Evolutionary conservation across 2,888 invertebrate species (phyloP).

Genomic region (Spilarctia lutea): DNA sequence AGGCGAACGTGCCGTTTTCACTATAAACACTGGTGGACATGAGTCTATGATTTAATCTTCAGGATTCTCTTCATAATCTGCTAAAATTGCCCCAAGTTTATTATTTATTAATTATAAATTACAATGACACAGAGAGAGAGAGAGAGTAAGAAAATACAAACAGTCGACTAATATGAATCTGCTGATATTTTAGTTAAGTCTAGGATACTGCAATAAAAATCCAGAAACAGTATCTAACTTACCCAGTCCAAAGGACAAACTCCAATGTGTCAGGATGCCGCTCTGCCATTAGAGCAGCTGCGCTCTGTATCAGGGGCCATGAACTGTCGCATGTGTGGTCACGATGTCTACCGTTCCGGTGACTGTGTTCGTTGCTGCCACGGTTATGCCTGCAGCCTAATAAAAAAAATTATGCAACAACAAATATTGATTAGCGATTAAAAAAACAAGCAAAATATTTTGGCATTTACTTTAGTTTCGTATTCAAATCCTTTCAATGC

Average conservation of each 20-base stretch:
- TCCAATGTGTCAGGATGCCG: conserved; percentile 94
- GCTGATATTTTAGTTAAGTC: no score
- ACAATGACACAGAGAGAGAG: no score
- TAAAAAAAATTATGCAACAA: not conserved
- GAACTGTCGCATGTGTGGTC: conserved; percentile 94
- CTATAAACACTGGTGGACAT: no score
- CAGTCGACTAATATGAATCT: not conserved
- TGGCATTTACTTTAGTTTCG: not conserved
- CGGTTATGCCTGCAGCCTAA: conserved; percentile 81
- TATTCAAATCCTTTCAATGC: not conserved
- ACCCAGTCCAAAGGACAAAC: conserved; percentile 98
- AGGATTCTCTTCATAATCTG: no score
- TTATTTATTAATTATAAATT: no score
- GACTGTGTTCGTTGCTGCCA: conserved; percentile 83
- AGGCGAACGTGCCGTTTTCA: no score
- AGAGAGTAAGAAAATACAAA: not conserved
- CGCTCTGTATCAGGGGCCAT: conserved; percentile 95
- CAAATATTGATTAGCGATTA: not conserved
- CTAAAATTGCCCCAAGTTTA: no score
- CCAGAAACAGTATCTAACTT: conserved; percentile 56
- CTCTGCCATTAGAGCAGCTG: conserved; percentile 94
- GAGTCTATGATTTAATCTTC: no score
- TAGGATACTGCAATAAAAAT: no score
- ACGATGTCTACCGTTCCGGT: conserved; percentile 81
- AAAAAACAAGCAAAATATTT: not conserved